Evolutionary conservation across 1,140 invertebrate species (phyloP), one percentile per base, ranked within the genome.

Genomic region (Papilio polytes): DNA sequence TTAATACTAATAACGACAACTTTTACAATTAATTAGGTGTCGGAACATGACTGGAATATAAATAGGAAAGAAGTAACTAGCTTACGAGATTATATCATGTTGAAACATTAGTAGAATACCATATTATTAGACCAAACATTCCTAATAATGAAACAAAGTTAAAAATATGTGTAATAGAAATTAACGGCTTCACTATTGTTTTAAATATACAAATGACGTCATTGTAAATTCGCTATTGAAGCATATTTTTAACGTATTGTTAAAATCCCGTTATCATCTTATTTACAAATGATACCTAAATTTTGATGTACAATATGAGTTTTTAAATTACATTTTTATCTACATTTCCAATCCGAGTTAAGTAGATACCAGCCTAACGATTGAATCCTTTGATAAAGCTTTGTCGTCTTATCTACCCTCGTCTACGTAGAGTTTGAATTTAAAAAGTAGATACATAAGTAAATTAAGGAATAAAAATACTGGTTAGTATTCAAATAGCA

Each of bases 1-100:
- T 87, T 87, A 87, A 90, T 92, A 90, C 82, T 84, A 84, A 84
- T 80, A 86, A 89, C 83, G 82, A 80, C 22, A 66, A 66, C 22
- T 66, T 66, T 66, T 66, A 31, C 59, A 66, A 66, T 66, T 66
- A 66, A 66, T 66, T 66, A 66, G 59, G 59, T 66, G 59, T 26
- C 59, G 22, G 59, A 31, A 66, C 0, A 31, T 36, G 26, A 70
- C 26, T 36, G 63, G 26, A 36, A 31, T 31, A 59, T 59, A 59
- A 70, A 70, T 31, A 70, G 26, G 10, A 59, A 66, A 70, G 12
- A 70, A 70, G 12, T 63, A 26, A 63, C 26, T 63, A 15, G 59
- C 59, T 63, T 4, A 63, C 78, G 78, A 81, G 82, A 85, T 85
- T 83, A 80, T 80, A 56, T 63, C 2, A 59, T 63, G 9, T 26